Conservation (phyloP, 2,888 invertebrate species). For the Dolichomitus sp. region DNA sequence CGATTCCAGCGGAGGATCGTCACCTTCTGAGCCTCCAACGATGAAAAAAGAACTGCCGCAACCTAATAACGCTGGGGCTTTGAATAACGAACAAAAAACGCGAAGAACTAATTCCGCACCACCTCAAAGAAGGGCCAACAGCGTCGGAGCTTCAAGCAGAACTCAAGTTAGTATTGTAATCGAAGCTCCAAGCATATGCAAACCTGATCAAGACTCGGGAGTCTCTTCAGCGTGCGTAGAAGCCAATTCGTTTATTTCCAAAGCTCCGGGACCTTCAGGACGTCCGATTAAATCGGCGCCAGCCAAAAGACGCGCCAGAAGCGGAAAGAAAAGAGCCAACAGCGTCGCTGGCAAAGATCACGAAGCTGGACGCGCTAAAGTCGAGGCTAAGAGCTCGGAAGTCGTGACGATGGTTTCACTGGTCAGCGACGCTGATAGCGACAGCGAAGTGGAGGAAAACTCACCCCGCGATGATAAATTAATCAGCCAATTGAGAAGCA, state of each 20-base stretch:
- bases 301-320: constrained; percentile 80
- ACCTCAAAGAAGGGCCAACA: constrained; percentile 73
- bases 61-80: neutral
- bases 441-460: constrained; percentile 86
- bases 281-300: constrained; percentile 76
- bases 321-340: constrained; percentile 76
- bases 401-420: constrained; percentile 90
- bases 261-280: constrained; percentile 8
- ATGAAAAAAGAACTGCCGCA: constrained; percentile 33
- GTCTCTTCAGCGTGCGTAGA: constrained; percentile 18
- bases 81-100: constrained; percentile 43
- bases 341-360: constrained; percentile 66
- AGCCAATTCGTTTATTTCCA: constrained; percentile 13
- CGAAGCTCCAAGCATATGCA: constrained; percentile 72
- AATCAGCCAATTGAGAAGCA: constrained; percentile 81
- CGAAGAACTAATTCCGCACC: constrained; percentile 81
- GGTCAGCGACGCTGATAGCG: constrained; percentile 90
- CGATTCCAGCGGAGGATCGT: constrained; percentile 23
- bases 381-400: constrained; percentile 72
- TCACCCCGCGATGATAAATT: constrained; percentile 82
- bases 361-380: constrained; percentile 63
- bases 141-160: constrained; percentile 62
- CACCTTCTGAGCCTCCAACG: constrained; percentile 56
- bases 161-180: constrained; percentile 80
- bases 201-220: constrained; percentile 16